Evolutionary conservation across 2,888 invertebrate genomes (phyloP), one percentile per base, ranked within the genome.

Genomic region (Schizaphis graminum): DNA sequence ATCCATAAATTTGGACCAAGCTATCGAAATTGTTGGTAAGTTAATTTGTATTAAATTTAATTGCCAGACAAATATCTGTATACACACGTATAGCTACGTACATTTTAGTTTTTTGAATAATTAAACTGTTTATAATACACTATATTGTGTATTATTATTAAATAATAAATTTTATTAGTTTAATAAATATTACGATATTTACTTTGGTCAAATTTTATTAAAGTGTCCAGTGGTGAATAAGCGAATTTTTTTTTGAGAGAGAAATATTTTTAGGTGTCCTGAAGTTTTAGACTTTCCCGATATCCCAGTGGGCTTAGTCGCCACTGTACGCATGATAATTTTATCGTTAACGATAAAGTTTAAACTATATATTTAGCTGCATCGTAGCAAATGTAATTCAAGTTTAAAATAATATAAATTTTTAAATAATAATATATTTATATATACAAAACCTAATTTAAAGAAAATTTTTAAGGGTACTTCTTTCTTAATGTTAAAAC

Each of bases 21-120:
- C 91, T 5, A 92, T 92, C 26, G 91, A 92, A 35, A 47, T 92
- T 13, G 3, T 92, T 26, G 91, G 91, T 92, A 49, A 92, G 91
- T 87, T 10, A 8, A 47, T 44, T 28, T 61, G 3, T 53, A 11
- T 41, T 26, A 11, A 57, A 57, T 57, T 26, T 26, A 57, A 26
- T 26, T 57, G 10, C 8, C 8, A 47, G 44, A 47, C 44, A 47
- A 47, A 47, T 47, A 47, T 47, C 5, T 47, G 7, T 57, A 2
- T 57, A 57, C 26, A 26, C 41, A 44, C 3, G 41, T 57, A 57
- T 57, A 26, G 8, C 26, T 67, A n/a, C 1, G 11, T 4, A 53
- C 16, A n/a, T n/a, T 67, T 67, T 67, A 67, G 13, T n/a, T n/a
- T n/a, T 67, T 67, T 13, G 13, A 67, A n/a, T 67, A 67, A 67